Evolutionary conservation across 2,113 vertebrate genomes (phyloP).

Genomic region (Edolisoma coerulescens): DNA sequence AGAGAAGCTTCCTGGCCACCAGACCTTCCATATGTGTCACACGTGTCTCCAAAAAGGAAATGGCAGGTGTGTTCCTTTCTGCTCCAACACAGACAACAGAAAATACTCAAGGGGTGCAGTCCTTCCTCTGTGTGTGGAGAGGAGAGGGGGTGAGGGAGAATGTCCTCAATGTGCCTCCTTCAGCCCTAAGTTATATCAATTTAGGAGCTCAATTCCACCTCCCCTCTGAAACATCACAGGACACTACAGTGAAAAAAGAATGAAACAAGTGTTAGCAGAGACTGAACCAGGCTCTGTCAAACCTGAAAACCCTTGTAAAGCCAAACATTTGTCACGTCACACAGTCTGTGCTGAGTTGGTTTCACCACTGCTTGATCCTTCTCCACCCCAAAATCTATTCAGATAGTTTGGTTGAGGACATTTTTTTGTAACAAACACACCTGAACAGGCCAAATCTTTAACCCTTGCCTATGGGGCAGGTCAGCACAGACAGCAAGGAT

Average conservation of each 20-base stretch:
- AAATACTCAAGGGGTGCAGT: background rate
- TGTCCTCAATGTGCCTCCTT: background rate
- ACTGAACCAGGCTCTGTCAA: background rate
- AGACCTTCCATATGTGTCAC: background rate
- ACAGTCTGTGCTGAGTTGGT: background rate
- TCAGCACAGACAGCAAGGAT: background rate
- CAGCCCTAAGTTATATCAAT: background rate
- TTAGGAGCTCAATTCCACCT: background rate
- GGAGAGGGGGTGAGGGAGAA: background rate
- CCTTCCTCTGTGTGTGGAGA: background rate
- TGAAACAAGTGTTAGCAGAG: background rate
- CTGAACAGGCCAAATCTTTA: background rate
- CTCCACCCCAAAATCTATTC: background rate
- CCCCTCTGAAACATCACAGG: background rate
- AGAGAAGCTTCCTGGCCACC: background rate
- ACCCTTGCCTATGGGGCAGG: background rate
- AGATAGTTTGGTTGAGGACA: background rate
- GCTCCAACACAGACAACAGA: background rate
- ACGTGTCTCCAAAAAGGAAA: background rate
- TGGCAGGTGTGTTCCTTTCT: background rate
- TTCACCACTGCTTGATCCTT: background rate
- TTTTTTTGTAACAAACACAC: background rate
- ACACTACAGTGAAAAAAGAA: background rate
- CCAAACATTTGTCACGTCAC: background rate
- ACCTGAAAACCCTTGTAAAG: background rate